Conservation (phyloP, 2,113 vertebrate species). For the Rhinogobius similis region DNA sequence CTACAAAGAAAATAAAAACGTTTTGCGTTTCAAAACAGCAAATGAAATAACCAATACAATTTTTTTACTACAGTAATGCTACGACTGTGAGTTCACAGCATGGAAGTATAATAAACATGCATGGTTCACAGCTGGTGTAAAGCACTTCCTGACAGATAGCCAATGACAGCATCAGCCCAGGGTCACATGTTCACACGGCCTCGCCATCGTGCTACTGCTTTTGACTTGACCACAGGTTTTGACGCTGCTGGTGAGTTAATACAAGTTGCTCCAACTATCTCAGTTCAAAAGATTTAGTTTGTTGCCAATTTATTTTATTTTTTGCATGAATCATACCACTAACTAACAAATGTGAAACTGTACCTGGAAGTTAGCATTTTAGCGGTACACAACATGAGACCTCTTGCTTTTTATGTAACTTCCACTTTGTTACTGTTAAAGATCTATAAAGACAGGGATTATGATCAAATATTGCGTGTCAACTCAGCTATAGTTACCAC, state of each 20-base stretch:
- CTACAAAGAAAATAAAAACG: too few relatives aligned
- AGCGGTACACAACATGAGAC: neutral
- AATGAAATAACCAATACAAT: neutral
- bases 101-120: too few relatives aligned
- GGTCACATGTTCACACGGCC: conserved; percentile 28
- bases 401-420: neutral
- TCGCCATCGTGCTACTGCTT: neutral
- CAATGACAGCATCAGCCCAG: conserved; percentile 15
- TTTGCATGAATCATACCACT: neutral
- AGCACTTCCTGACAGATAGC: conserved; percentile 27
- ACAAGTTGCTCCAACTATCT: neutral
- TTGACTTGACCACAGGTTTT: neutral
- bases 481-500: neutral
- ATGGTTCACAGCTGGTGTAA: neutral
- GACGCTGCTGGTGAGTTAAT: conserved; percentile 37
- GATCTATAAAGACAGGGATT: neutral
- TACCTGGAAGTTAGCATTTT: neutral
- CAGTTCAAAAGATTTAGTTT: neutral
- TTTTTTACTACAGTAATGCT: neutral
- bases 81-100: too few relatives aligned
- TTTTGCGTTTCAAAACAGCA: neutral
- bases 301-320: neutral
- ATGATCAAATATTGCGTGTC: neutral
- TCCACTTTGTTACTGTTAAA: neutral
- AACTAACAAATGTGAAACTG: neutral